phyloP scores from a whole-genome alignment of 2,113 vertebrate species.

The Alosa alosa region DNA sequence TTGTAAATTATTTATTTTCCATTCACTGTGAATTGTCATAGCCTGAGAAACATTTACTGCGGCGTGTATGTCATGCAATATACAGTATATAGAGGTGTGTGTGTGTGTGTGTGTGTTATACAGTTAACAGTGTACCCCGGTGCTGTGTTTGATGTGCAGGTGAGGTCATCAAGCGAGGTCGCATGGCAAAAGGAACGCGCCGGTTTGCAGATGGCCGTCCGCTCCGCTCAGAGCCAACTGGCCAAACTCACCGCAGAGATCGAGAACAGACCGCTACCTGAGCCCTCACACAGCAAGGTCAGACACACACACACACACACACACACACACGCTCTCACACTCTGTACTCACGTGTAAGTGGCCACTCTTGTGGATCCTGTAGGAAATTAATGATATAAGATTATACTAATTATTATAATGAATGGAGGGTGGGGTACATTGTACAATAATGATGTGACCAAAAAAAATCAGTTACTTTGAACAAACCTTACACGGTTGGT shows the following conservation, averaged over 20 bases:
- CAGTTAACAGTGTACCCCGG: too few species aligned
- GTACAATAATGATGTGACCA: too few species aligned
- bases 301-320: not conserved
- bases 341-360: not conserved
- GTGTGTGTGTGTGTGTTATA: too few species aligned
- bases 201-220: slow-evolving; percentile 49
- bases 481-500: not conserved
- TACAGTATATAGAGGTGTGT: too few species aligned
- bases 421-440: not conserved
- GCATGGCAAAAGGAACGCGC: slow-evolving; percentile 63
- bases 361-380: not conserved
- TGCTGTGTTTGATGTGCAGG: slow-evolving; percentile 9
- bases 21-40: too few species aligned
- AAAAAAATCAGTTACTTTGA: too few species aligned
- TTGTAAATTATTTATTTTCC: too few species aligned
- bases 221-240: slow-evolving; percentile 65
- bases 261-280: slow-evolving; percentile 68
- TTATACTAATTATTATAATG: not conserved
- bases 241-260: slow-evolving; percentile 54
- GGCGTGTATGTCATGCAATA: too few species aligned
- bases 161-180: slow-evolving; percentile 54
- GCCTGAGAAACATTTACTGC: too few species aligned
- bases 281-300: slow-evolving; percentile 74
- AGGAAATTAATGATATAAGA: not conserved
- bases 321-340: not conserved